Evolutionary conservation across 1,140 invertebrate genomes (phyloP), one percentile per base, ranked within the genome.

Genomic region (Caenorhabditis briggsae): DNA sequence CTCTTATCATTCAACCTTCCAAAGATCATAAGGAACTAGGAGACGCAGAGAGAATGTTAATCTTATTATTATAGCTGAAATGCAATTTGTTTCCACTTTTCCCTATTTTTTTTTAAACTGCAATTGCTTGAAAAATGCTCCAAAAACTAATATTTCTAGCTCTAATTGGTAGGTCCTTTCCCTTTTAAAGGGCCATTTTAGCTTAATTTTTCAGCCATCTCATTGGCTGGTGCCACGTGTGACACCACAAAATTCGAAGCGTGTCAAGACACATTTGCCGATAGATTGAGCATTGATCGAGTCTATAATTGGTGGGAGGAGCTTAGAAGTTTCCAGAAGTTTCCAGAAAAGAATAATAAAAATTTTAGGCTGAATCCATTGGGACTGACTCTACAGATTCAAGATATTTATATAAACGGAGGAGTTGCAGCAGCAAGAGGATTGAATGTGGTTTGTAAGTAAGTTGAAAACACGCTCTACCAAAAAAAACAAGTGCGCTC

Each of bases 361-460:
- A 61, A 20, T 65, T 82, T 55, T 55, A 88, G 87, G 87, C 33
- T 70, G 55, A 83, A 88, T 56, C 87, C 87, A 20, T 25, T 55
- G 11, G 87, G 83, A 18, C 23, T 88, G 25, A 84, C 82, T 9
- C 48, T 87, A 25, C 65, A 78, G 25, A 86, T 88, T 50, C 87
- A 88, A 48, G 78, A 88, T 55, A 65, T 86, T 46, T 88, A 87
- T 56, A 88, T 88, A 46, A 65, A 78, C 16, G 87, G 87, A 82
- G 56, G 43, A 18, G 74, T 59, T 82, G 70, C 70, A n/a, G 46
- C 6, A 5, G 53, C 16, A 2, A 78, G 46, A 65, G 85, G 85
- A 46, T 74, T 86, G 33, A 65, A 74, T 48, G 55, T 41, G 46
- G 85, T 86, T 48, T 86, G 85, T 74, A 86, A 50, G 85, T 87